Evolutionary conservation across 2,888 invertebrate genomes (phyloP), one percentile per base, ranked within the genome.

Genomic region (Suillia variegata): DNA sequence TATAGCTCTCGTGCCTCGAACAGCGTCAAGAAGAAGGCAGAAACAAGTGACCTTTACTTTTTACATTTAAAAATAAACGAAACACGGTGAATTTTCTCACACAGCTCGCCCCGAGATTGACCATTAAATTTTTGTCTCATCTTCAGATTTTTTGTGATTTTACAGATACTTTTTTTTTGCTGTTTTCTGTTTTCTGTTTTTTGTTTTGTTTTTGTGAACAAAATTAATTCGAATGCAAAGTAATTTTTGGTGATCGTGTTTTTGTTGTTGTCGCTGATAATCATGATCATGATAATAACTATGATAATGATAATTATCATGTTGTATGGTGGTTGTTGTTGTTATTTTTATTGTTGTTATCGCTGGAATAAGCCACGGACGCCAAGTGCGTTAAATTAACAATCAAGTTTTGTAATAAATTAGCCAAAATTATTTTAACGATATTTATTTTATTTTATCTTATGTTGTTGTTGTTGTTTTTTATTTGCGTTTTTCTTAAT

Each of bases 361-460:
- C 45, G 56, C 54, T 67, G 67, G 57, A 59, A 49, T 63, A 62
- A 63, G 70, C 67, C 71, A 70, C 18, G 73, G 67, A 66, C 69
- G 67, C 63, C 65, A 56, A 55, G 66, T 66, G 66, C 66, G 61
- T 65, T 66, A 64, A 64, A 68, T 66, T 65, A 66, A 64, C 61
- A 63, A 70, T 63, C 70, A 65, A 65, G 70, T 70, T 70, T 70
- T 62, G 62, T 67, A 70, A 65, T 65, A 64, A 69, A 70, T 69
- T 69, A 38, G 38, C n/a, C 12, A 38, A 38, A n/a, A 38, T n/a
- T 10, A 38, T 38, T 10, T 38, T 5, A n/a, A 38, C 38, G 4
- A 38, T 38, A 38, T 38, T 38, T 31, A n/a, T n/a, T n/a, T n/a
- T n/a, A n/a, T n/a, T n/a, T n/a, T n/a, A n/a, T n/a, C n/a, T n/a